A percentile compares a stretch with the other conserved stretches of the same genome.
These are phyloP conservation scores for Pempheris klunzingeri DNA, from an alignment of 2,797 vertebrate genomes.

Conservation along the genomic window DNA sequence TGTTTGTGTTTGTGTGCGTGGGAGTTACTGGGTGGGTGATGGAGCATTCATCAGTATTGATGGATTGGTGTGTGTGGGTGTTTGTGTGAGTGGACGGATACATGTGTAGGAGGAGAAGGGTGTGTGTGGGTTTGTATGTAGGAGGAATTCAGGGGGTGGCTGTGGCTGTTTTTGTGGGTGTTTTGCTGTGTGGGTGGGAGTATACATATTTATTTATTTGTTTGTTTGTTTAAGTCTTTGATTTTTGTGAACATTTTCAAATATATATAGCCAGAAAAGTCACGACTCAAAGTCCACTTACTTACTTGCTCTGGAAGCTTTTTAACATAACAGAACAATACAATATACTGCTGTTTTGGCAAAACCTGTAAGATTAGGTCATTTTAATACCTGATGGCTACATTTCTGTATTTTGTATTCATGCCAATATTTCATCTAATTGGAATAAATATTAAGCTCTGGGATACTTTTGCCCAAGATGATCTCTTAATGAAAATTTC, in stretches of 20 bases:
- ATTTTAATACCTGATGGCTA: not conserved
- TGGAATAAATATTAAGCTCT: slow-evolving; percentile 40
- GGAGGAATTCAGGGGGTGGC: slow-evolving; percentile 62
- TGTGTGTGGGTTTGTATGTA: slow-evolving; percentile 55
- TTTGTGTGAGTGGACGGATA: slow-evolving; percentile 59
- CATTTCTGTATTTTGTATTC: slow-evolving; percentile 17
- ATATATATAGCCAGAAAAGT: not conserved
- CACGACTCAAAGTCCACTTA: not conserved
- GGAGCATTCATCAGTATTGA: slow-evolving; percentile 69
- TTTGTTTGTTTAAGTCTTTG: too few relatives aligned
- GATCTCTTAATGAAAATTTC: slow-evolving; percentile 32
- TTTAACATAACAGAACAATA: not conserved
- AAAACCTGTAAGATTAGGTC: not conserved
- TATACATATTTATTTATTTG: too few relatives aligned
- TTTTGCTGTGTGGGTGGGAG: slow-evolving; percentile 36
- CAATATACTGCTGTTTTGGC: not conserved
- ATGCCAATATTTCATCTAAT: slow-evolving; percentile 16
- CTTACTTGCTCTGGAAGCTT: not conserved
- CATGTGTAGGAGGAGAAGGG: slow-evolving; percentile 54
- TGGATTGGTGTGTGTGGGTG: slow-evolving; percentile 68
- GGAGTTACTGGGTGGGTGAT: slow-evolving; percentile 64
- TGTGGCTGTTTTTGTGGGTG: slow-evolving; percentile 63
- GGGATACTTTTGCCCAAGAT: slow-evolving; percentile 34
- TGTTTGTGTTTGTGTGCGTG: slow-evolving; percentile 49
- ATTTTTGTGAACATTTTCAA: too few relatives aligned